Evolutionary conservation across 1,140 invertebrate species (phyloP), one percentile per base, ranked within the genome.

Genomic region (Melipona quadrifasciata): DNA sequence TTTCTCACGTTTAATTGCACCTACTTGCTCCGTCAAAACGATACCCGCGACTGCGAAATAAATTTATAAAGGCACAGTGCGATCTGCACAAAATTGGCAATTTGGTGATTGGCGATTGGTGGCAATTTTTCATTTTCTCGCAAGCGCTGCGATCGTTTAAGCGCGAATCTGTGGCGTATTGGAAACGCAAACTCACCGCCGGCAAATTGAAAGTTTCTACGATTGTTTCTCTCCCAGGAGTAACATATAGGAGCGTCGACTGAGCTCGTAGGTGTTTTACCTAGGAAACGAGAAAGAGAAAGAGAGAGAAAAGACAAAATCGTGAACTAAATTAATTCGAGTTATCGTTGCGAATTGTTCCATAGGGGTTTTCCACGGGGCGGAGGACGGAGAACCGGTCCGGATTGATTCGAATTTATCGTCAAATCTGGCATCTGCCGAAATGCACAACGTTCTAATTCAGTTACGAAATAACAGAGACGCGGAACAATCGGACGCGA

Each of bases 381-480:
- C 31, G 14, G 12, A 19, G 31, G 39, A 47, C 39, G 11, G 51
- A 16, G 47, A 47, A 51, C n/a, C 27, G 47, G 19, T 34, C 17
- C 24, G 11, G 2, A 8, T 21, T 21, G 12, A 8, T 12, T 10
- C 12, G 5, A 14, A 51, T 67, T 91, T 93, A 93, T 93, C 92
- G 79, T 53, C 65, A 58, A 75, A 93, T 93, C 92, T 89, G 72
- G 84, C 91, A 93, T 93, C 92, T 93, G 91, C 82, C 76, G 53
- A 86, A 90, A 68, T 88, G 87, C 84, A 58, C 86, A 84, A 57
- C 86, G 80, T 73, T 88, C 61, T 87, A 82, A 87, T 80, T 87
- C 79, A 71, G 67, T 80, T 84, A 84, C 61, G 68, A 85, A 90
- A 85, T 87, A 89, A 87, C 58, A 85, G 85, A 83, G 83, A 47